These are phyloP conservation scores for Agapetus fuscipes DNA, from an alignment of 2,888 invertebrate genomes.

Conservation along the genomic window DNA sequence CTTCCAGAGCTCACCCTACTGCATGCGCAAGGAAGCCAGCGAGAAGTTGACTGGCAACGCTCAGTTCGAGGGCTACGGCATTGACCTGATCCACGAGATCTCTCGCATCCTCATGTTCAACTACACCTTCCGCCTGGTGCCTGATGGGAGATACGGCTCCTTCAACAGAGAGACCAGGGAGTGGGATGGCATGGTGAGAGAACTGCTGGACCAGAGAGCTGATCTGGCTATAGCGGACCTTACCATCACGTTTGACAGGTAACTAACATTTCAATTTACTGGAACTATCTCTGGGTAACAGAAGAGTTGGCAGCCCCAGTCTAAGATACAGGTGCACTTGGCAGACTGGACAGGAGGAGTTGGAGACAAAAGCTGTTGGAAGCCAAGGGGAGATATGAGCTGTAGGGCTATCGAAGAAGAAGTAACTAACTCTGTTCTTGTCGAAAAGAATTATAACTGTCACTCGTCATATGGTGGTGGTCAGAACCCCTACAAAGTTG, in stretches of 20 bases:
- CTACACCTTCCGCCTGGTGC: constrained; percentile 77
- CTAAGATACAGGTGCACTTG: too few relatives aligned
- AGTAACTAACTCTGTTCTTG: too few relatives aligned
- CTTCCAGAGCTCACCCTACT: constrained; percentile 85
- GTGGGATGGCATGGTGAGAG: constrained; percentile 89
- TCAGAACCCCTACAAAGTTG: too few relatives aligned
- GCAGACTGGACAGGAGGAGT: too few relatives aligned
- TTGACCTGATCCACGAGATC: constrained; percentile 90
- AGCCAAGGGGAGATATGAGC: too few relatives aligned
- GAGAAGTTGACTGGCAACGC: constrained; percentile 80
- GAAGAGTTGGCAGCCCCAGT: too few relatives aligned
- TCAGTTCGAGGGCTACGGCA: constrained; percentile 89
- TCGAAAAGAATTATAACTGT: too few relatives aligned
- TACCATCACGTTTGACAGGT: constrained; percentile 94
- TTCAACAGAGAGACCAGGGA: constrained; percentile 73
- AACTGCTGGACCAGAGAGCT: constrained; percentile 79
- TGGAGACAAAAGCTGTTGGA: too few relatives aligned
- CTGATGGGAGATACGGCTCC: constrained; percentile 78
- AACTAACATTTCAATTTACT: constrained; percentile 37
- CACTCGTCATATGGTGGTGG: too few relatives aligned
- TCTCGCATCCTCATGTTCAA: constrained; percentile 79
- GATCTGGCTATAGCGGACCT: constrained; percentile 95
- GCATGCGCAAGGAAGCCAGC: constrained; percentile 85
- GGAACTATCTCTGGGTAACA: background rate
- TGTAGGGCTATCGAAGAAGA: too few relatives aligned